phyloP scores from a whole-genome alignment of 1,140 invertebrate species.

The Aplysia californica region DNA sequence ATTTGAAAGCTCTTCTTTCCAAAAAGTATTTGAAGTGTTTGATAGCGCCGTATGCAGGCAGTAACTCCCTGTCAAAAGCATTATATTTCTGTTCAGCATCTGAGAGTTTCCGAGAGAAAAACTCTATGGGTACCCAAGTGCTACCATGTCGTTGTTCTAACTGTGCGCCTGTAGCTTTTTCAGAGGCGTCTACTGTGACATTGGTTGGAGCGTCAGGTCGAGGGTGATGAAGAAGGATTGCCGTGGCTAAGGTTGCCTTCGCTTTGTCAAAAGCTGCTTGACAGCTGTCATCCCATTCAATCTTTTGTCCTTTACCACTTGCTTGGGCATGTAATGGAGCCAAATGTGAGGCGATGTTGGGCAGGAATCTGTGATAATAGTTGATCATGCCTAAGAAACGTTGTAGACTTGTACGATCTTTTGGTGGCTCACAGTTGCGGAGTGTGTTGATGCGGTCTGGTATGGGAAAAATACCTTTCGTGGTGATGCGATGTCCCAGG shows the following conservation, averaged over 20 bases:
- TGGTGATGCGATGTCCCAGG: not conserved
- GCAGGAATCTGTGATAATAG: slow-evolving; percentile 60
- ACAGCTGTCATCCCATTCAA: too few species aligned
- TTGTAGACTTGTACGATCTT: too few species aligned
- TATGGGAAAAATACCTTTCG: not conserved
- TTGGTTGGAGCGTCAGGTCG: not conserved
- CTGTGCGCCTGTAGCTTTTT: not conserved
- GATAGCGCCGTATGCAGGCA: not conserved
- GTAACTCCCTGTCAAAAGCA: not conserved
- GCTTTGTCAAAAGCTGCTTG: slow-evolving; percentile 13
- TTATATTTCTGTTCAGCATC: slow-evolving; percentile 1
- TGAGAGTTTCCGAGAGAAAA: slow-evolving; percentile 10
- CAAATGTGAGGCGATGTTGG: slow-evolving; percentile 47
- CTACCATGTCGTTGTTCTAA: not conserved
- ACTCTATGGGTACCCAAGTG: slow-evolving; percentile 7
- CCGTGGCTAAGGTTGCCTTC: too few species aligned
- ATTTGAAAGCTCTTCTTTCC: too few species aligned
- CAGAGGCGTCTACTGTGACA: slow-evolving; percentile 4
- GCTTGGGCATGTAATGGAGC: slow-evolving; percentile 18
- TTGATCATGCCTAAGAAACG: slow-evolving; percentile 58
- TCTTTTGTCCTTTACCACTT: slow-evolving; percentile 21
- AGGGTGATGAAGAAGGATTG: too few species aligned
- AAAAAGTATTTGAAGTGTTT: too few species aligned
- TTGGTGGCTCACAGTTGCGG: too few species aligned
- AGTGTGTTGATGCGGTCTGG: slow-evolving; percentile 1